Evolutionary conservation across 2,888 invertebrate species (phyloP).

Genomic region (Allacma fusca): DNA sequence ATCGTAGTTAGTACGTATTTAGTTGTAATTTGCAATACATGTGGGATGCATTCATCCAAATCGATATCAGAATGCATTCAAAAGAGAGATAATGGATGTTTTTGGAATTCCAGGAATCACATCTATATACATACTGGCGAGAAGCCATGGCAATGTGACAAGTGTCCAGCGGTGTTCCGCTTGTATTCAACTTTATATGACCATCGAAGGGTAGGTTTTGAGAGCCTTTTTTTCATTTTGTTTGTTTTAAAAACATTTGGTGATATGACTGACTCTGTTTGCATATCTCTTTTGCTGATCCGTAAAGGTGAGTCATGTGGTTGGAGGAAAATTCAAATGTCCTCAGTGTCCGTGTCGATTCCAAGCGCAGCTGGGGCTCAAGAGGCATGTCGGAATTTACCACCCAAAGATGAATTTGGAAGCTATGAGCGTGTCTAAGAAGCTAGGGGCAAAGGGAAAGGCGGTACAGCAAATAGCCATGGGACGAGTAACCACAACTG

Average conservation of each 20-base stretch:
- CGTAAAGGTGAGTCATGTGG: constrained; percentile 33
- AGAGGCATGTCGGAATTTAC: constrained; percentile 31
- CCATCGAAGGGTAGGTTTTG: constrained; percentile 21
- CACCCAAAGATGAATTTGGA: constrained; percentile 25
- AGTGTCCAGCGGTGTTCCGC: constrained; percentile 24
- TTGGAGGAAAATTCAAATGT: constrained; percentile 35
- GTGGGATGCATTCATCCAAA: too few species aligned
- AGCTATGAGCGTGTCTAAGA: background rate
- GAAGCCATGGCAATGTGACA: constrained; percentile 40
- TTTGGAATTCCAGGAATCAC: constrained; percentile 28
- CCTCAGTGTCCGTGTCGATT: constrained; percentile 29
- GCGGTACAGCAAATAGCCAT: background rate
- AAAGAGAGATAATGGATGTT: background rate
- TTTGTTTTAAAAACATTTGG: background rate
- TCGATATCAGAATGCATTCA: too few species aligned
- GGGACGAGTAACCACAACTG: constrained; percentile 23
- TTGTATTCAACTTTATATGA: constrained; percentile 30
- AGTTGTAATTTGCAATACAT: too few species aligned
- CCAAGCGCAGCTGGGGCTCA: background rate
- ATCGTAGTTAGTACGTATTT: too few species aligned
- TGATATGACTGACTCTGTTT: too few species aligned
- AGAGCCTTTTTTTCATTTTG: background rate
- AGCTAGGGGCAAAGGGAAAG: background rate
- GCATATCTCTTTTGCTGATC: background rate
- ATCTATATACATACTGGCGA: constrained; percentile 36